Evolutionary conservation across 2,113 vertebrate genomes (phyloP), one percentile per base, ranked within the genome.

Genomic region (Eretmochelys imbricata): DNA sequence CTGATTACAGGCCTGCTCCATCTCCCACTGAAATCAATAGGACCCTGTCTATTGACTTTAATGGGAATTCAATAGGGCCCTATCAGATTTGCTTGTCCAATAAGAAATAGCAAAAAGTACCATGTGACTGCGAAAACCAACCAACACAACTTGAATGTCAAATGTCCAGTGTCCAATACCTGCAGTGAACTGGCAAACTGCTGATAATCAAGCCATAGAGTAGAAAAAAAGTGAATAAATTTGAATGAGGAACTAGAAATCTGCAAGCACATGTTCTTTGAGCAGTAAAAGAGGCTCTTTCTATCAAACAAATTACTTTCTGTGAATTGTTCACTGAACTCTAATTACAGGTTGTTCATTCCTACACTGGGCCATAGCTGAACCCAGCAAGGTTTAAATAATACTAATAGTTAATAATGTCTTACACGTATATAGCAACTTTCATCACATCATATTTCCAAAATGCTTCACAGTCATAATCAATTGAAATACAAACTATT

Each of bases 291-390:
- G 29, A 84, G 0, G 1, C 69, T 48, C 62, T 93, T 96, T 83
- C 51, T 62, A 89, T 51, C 90, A 94, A 94, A 89, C 69, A 13
- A 91, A 93, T 93, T 89, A 95, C 79, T 84, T n/a, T 84, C 80
- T 85, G 31, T 38, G 55, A 94, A 95, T 96, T 97, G 93, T 90
- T 91, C 87, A 84, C 94, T 90, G 69, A 91, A 95, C 93, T 90
- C 88, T 88, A 90, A 94, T 90, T 95, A 95, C 80, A 89, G 91
- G 92, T 97, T 96, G 96, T 96, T 97, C 93, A 96, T 95, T 95
- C 89, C 82, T 62, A 80, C 38, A 42, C 46, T 86, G 91, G 62
- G 75, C 80, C 79, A 95, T 83, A 91, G 90, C 92, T 96, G 95
- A 96, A 93, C 76, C 90, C 94, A 53, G 80, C 90, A 97, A 94